Conservation (phyloP, 2,113 vertebrate genomes). For the Trogon surrucura region DNA sequence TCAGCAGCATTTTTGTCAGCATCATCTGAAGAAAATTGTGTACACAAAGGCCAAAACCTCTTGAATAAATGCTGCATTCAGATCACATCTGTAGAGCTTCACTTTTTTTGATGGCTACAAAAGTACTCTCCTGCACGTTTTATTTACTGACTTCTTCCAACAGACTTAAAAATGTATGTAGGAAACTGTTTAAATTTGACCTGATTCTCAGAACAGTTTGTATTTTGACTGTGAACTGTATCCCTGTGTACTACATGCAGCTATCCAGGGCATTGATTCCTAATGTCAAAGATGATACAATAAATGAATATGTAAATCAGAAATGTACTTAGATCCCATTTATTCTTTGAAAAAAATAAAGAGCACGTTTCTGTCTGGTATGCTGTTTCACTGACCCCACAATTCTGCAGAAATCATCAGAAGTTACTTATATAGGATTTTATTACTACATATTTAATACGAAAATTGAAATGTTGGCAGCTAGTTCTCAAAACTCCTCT, state of each 20-base stretch:
- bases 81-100: background rate
- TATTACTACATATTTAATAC: background rate
- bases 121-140: background rate
- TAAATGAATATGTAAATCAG: background rate
- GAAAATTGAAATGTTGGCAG: background rate
- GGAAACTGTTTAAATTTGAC: background rate
- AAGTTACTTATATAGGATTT: background rate
- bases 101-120: background rate
- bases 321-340: background rate
- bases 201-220: background rate
- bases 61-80: background rate
- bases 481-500: background rate
- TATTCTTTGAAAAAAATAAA: background rate
- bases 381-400: background rate
- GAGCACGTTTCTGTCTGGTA: background rate
- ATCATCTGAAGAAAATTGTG: constrained; percentile 83
- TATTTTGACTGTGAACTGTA: background rate
- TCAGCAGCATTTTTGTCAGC: constrained; percentile 95
- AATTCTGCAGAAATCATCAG: background rate
- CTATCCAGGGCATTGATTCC: background rate
- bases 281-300: background rate
- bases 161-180: background rate
- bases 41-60: background rate
- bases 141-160: background rate
- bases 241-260: background rate